Evolutionary conservation across 2,113 vertebrate genomes (phyloP).

Genomic region (Triplophysa dalaica): DNA sequence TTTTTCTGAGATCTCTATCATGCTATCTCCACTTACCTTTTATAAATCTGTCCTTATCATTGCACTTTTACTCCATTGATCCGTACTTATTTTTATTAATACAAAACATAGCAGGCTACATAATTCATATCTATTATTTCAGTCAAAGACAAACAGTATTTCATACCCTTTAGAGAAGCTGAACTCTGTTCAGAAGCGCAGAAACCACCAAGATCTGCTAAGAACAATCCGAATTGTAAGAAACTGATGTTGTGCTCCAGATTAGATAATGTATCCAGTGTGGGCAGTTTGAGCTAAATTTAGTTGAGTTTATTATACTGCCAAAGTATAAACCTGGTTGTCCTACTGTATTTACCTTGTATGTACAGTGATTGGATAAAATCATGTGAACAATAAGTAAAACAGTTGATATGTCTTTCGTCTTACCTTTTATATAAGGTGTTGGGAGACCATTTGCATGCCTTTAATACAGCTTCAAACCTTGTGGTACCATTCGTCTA

Average conservation of each 20-base stretch:
- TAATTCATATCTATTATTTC: neutral
- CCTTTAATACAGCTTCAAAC: no score
- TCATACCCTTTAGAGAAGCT: neutral
- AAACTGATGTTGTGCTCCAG: neutral
- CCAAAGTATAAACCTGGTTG: no score
- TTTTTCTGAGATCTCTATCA: neutral
- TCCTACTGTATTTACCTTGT: no score
- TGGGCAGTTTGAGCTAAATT: no score
- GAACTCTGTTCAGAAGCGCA: neutral
- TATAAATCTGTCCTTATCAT: neutral
- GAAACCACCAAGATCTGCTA: neutral
- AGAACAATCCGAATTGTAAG: neutral
- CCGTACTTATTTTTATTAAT: conserved; percentile 29
- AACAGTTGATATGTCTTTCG: no score
- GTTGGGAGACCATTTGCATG: no score
- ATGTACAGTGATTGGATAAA: no score
- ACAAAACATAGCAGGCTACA: neutral
- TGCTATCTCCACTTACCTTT: neutral
- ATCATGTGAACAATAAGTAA: no score
- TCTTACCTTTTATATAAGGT: no score
- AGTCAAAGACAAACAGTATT: neutral
- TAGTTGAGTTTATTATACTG: no score
- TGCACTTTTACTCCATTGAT: conserved; percentile 25
- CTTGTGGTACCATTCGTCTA: no score
- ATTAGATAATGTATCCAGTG: neutral